phyloP scores from a whole-genome alignment of 1,140 invertebrate species.

The Pogonomyrmex californicus region DNA sequence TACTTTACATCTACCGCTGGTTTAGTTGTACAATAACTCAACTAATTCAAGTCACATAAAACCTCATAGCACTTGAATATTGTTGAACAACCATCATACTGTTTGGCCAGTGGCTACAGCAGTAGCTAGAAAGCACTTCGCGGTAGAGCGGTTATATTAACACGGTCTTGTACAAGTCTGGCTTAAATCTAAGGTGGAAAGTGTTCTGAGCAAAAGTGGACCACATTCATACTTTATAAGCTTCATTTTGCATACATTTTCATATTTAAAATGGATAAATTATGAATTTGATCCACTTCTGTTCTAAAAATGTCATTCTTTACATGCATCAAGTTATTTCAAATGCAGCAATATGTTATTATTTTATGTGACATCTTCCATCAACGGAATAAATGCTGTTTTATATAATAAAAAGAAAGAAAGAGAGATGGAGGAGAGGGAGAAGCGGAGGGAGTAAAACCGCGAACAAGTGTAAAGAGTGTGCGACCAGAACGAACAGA shows the following conservation, averaged over 20 bases:
- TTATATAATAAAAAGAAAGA: neutral
- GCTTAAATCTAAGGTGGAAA: conserved; percentile 42
- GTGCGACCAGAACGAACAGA: neutral
- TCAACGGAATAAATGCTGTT: neutral
- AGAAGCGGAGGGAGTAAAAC: neutral
- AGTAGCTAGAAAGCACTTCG: conserved; percentile 38
- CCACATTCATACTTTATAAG: conserved; percentile 34
- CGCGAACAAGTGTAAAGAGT: neutral
- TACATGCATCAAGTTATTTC: neutral
- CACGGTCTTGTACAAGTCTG: conserved; percentile 21
- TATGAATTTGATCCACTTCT: conserved; percentile 6
- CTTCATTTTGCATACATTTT: conserved; percentile 32
- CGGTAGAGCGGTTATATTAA: conserved; percentile 44
- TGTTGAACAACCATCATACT: conserved; percentile 15
- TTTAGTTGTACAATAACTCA: neutral
- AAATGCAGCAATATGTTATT: neutral
- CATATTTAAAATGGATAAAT: conserved; percentile 35
- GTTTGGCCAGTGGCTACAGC: neutral
- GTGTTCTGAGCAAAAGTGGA: conserved; percentile 23
- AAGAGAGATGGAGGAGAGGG: neutral
- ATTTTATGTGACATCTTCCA: neutral
- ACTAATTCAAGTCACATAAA: conserved; percentile 12
- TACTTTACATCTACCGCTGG: neutral
- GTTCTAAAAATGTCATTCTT: neutral
- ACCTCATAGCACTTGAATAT: neutral